Base-by-base conservation (phyloP, 2,113 vertebrate genomes). In the Charina bottae region DNA sequence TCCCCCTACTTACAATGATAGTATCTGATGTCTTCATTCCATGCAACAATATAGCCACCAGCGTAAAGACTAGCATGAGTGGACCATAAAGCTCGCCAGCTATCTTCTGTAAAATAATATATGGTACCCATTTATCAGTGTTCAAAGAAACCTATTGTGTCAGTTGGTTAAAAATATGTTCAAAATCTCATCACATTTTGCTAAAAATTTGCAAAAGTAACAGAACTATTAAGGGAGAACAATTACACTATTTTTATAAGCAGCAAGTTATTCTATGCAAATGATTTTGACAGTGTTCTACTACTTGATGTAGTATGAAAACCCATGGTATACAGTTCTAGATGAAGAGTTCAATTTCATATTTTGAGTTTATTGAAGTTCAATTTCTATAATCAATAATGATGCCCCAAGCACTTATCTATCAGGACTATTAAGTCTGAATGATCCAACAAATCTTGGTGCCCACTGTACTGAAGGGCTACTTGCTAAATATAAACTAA, bases 1-100 rank as follows among this genome's bases (percentile, higher is more conserved):
- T 42, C 26, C 37, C 72, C 0, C 3, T 90, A 85, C 98, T 95
- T 98, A 99, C 99, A 12, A 99, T 99, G 83, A 99, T 98, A 1
- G 99, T 99, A 85, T 98, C 99, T 0, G 99, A 99, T 0, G 99
- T 99, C 97, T 99, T 99, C 99, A 99, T 99, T 90, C 99, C 99
- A 19, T 99, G 99, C 90, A 99, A 96, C 85, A 99, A 98, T 89
- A 99, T 99, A 62, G 99, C 99, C 85, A 99, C 99, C 96, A 99
- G 96, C 0, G 99, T 99, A 97, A 99, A 99, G 93, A 99, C 99
- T 94, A 99, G 97, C 99, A 99, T 99, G 96, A 99, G 98, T 2
- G 99, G 99, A 21, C 99, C 99, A 0, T 99, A 99, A 89, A 99
- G 98, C 95, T 99, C 99, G 0, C 99, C 99, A 15, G 99, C 99